Base-by-base conservation (phyloP, 2,113 vertebrate species). In the Neolamprologus brichardi region DNA sequence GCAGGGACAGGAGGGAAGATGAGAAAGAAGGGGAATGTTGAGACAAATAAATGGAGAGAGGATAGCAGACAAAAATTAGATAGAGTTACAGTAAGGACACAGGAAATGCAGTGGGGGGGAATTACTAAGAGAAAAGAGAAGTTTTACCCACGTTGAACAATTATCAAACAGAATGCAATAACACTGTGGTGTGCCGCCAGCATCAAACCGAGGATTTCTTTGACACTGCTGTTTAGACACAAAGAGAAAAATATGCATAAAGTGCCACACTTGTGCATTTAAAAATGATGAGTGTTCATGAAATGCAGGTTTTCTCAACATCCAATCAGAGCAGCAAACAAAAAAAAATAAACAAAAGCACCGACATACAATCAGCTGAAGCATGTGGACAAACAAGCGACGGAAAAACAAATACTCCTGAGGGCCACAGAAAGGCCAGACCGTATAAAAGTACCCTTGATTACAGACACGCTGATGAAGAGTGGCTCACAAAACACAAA, bases 1-100 rank as follows among this genome's bases (percentile, higher is more conserved):
- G 81, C 81, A 70, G 84, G 51, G 77, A 79, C 83, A 83, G 82
- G 83, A 84, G 77, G 83, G 75, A 85, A 67, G 88, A 92, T 25
- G 85, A 86, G 67, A 58, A 88, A 53, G 75, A 79, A 52, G 41
- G 82, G 17, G 56, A 81, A 53, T 32, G 23, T 51, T 2, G 54
- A 37, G 67, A 86, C 17, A 72, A 82, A 62, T 52, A 80, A 37
- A 54, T 62, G 62, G 54, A 25, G 39, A 30, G 41, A 81, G n/a
- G 64, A 58, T 5, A 64, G 13, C 20, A 5, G 79, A 70, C 30
- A 25, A 60, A 62, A 44, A 41, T 51, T 49, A 87, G 25, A 67
- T 52, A 30, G 23, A 91, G n/a, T 34, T 64, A 20, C 18, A 72
- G 37, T 30, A 12, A 82, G 60, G 78, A 82, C 46, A 28, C 11